Evolutionary conservation across 37 sponge, comb jelly and placozoan genomes (phyloP), one percentile per base, ranked within the genome.

Genomic region (Cliona cf. orientalis): DNA sequence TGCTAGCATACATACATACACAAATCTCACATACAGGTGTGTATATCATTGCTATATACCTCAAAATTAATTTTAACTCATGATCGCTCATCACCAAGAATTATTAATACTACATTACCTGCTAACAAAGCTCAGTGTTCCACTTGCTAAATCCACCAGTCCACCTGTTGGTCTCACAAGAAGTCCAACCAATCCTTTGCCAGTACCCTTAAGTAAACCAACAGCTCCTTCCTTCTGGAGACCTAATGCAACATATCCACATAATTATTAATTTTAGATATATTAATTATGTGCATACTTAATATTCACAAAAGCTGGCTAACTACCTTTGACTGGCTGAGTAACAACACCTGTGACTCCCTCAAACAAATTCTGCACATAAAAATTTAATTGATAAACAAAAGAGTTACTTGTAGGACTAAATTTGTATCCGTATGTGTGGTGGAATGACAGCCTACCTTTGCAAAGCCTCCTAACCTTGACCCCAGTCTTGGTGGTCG

Each of bases 301-400:
- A 49, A 22, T 61, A n/a, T 61, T 22, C 5, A 6, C 5, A 11
- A 6, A 28, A n/a, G 26, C 14, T 67, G 40, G 7, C 7, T 36
- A 36, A 60, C 73, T 32, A 91, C 93, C 93, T 92, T 92, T 92
- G 33, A 92, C 81, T 31, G 93, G 93, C 56, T 92, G 93, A 9
- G 85, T 83, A 7, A 92, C 89, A 21, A 92, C 93, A 37, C 93
- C 93, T 1, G 93, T 88, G 9, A 92, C 89, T 17, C 93, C 93
- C 59, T 84, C 84, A 58, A 84, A 73, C 43, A 92, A 39, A 61
- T 88, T 92, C 93, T 92, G 68, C 17, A 66, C 19, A 58, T 25
- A 49, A 49, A 9, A 49, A 14, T 19, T 49, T 19, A 49, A 49
- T 14, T 19, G 14, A 49, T 14, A 49, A 49, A 49, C 9, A 26